Percentiles rank a stretch among this genome's conserved stretches.
Conservation (phyloP, 2,113 vertebrate genomes). For the Nerophis ophidion region DNA sequence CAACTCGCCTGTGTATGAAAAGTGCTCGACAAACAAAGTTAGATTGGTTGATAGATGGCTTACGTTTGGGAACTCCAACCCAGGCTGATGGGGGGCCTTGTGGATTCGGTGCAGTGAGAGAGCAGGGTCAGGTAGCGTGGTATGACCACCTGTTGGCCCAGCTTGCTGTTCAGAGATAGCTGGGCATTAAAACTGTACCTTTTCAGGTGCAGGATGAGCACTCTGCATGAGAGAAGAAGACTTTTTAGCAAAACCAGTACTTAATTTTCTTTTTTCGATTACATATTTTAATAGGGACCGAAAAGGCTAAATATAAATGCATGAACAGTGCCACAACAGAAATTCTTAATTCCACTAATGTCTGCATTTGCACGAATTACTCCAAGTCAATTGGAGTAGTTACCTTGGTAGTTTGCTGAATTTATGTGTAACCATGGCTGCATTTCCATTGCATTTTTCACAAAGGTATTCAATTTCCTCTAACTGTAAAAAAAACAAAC, state of each 20-base stretch:
- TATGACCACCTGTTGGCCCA: constrained; percentile 95
- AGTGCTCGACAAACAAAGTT: no score
- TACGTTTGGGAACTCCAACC: constrained; percentile 83
- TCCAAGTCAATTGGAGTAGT: no score
- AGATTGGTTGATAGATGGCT: constrained; percentile 21
- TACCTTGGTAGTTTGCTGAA: constrained; percentile 96
- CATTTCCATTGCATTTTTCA: constrained; percentile 92
- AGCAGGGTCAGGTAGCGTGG: constrained; percentile 88
- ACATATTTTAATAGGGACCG: no score
- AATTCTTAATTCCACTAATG: no score
- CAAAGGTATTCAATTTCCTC: constrained; percentile 97
- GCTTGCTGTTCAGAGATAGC: constrained; percentile 92
- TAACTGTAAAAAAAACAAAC: constrained; percentile 66
- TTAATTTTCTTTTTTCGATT: no score
- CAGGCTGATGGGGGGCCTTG: constrained; percentile 79
- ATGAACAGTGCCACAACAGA: no score
- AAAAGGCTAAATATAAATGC: no score
- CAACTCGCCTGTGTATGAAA: no score
- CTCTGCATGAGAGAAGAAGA: constrained; percentile 61
- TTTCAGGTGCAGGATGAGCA: constrained; percentile 96
- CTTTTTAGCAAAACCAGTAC: not conserved
- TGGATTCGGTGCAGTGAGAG: constrained; percentile 88
- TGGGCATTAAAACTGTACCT: constrained; percentile 95
- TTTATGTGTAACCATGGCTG: constrained; percentile 89
- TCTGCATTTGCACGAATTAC: no score